Conservation (phyloP, 30 jellyfish, hydroid and myxozoan genomes). For the Aurelia aurita region DNA sequence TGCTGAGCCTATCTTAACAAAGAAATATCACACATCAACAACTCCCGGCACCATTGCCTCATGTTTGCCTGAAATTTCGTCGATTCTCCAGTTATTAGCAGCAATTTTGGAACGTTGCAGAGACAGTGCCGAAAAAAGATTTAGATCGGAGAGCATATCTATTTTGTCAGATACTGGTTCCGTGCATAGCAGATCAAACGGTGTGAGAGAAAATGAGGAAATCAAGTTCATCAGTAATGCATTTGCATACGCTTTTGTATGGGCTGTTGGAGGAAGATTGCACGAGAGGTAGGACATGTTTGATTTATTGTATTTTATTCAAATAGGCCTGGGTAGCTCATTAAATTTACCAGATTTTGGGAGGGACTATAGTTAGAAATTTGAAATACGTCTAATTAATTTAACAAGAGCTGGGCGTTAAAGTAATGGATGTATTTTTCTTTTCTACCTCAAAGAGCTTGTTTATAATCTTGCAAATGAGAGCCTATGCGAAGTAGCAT, state of each 20-base stretch:
- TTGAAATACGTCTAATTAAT: no score
- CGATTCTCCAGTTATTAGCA: constrained; percentile 41
- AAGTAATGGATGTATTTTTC: no score
- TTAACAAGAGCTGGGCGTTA: no score
- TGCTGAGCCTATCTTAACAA: constrained; percentile 3
- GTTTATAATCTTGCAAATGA: no score
- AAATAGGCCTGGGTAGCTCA: no score
- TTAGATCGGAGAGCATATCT: constrained; percentile 10
- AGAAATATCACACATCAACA: neutral
- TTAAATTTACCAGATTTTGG: no score
- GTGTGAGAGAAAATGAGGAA: constrained; percentile 26
- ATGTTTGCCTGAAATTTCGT: constrained; percentile 15
- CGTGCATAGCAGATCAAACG: neutral
- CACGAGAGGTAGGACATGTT: constrained; percentile 55
- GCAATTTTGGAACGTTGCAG: constrained; percentile 42
- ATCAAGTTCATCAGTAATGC: constrained; percentile 52
- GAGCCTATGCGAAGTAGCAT: no score
- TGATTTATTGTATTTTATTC: no score
- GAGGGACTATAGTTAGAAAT: no score
- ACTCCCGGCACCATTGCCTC: neutral
- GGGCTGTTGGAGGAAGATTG: constrained; percentile 75
- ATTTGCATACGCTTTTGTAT: constrained; percentile 71
- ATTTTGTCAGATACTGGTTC: constrained; percentile 26
- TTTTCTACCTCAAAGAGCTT: no score
- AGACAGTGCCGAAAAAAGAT: constrained; percentile 28